Evolutionary conservation across 2,797 vertebrate genomes (phyloP).

Genomic region (Hydrolagus colliei): DNA sequence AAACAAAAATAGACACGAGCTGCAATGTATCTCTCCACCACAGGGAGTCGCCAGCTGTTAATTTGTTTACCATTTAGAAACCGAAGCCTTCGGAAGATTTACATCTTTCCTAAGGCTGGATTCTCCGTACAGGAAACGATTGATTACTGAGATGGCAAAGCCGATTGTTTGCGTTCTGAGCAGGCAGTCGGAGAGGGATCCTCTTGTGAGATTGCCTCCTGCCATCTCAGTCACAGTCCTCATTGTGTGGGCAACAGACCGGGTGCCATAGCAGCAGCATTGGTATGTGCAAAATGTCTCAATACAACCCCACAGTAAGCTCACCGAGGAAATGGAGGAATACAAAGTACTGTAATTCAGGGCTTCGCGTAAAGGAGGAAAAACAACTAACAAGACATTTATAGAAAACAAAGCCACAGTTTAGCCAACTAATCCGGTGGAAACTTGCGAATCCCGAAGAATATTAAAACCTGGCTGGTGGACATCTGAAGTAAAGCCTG

Average conservation of each 20-base stretch:
- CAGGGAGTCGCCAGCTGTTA: slow-evolving; percentile 19
- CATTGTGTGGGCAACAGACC: too few species aligned
- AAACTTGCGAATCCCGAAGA: too few species aligned
- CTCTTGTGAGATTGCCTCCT: background rate
- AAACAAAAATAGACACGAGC: background rate
- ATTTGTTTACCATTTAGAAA: background rate
- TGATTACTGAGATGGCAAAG: background rate
- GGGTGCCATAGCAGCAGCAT: slow-evolving; percentile 5
- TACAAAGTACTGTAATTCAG: background rate
- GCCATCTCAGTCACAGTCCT: background rate
- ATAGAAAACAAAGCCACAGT: too few species aligned
- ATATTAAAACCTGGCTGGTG: too few species aligned
- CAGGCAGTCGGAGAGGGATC: background rate
- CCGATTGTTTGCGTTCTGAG: background rate
- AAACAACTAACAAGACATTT: too few species aligned
- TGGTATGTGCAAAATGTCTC: background rate
- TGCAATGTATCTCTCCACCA: slow-evolving; percentile 17
- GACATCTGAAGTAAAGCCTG: too few species aligned
- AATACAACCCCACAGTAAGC: background rate
- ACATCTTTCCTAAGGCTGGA: too few species aligned
- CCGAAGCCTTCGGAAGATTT: background rate
- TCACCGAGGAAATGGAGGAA: background rate
- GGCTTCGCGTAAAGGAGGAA: background rate
- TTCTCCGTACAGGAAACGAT: background rate
- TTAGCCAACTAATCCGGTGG: too few species aligned